Evolutionary conservation across 2,888 invertebrate genomes (phyloP), one percentile per base, ranked within the genome.

Genomic region (Metellina segmentata): DNA sequence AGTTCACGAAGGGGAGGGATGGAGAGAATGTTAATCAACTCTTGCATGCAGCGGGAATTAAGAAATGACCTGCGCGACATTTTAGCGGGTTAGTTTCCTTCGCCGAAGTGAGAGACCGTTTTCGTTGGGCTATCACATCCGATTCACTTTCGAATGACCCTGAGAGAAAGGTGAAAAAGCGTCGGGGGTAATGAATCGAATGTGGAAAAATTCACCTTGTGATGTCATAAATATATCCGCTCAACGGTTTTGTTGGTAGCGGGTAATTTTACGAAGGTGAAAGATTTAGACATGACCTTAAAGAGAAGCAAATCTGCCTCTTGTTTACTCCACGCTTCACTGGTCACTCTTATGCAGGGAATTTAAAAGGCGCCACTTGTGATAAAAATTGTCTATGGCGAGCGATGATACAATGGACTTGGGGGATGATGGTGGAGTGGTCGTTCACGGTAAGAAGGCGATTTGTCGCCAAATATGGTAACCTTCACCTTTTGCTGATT

Each of bases 1-100:
- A 69, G 85, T 49, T 11, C 70, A 51, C n/a, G 71, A 19, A 49
- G 20, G 13, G 61, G 79, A 53, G 53, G 61, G 34, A 4, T 19
- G 79, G 51, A 74, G 71, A 51, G 49, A 49, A 49, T 77, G 71
- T 83, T 83, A 83, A 83, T 83, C 72, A 72, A 77, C 53, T 53
- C 16, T 61, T 79, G 79, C 79, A 11, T 61, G 79, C 34, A 6
- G 9, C n/a, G 75, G 53, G 75, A 75, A 85, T 85, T 75, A 75
- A 16, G 85, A 75, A 61, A 75, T 20, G 85, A 85, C 72, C 81
- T 81, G 70, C n/a, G n/a, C 72, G 51, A 72, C 52, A 20, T 16
- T 70, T 34, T 49, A 1, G 7, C 49, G 49, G 11, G 51, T 34
- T 49, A 16, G 34, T 52, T n/a, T 79, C 20, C 72, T 81, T 88